Evolutionary conservation across 2,113 vertebrate species (phyloP).

Genomic region (Artemisiospiza belli): DNA sequence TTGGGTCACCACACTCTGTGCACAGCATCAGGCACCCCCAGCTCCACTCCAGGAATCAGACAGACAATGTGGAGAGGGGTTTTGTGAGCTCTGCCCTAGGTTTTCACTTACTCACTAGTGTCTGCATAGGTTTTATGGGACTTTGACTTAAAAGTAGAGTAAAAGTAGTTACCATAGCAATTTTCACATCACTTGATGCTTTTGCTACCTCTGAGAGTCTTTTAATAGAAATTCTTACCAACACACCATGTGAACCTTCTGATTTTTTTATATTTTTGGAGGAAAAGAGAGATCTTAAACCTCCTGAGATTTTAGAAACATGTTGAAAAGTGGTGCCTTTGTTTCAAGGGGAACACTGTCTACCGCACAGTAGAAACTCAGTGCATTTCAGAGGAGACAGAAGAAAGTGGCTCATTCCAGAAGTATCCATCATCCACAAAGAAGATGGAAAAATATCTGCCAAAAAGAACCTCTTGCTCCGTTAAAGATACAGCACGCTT

Average conservation of each 20-base stretch:
- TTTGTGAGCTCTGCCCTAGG: neutral
- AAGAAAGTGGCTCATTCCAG: slow-evolving; percentile 1
- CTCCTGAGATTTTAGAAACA: neutral
- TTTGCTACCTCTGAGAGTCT: slow-evolving; percentile 15
- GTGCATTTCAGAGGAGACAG: neutral
- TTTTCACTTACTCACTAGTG: neutral
- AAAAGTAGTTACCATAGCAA: slow-evolving; percentile 63
- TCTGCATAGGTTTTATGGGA: neutral
- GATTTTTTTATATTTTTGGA: neutral
- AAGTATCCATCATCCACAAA: slow-evolving; percentile 33
- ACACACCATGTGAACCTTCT: neutral
- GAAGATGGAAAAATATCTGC: slow-evolving; percentile 40
- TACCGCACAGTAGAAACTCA: neutral
- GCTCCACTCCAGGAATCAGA: neutral
- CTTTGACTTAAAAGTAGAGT: slow-evolving; percentile 16
- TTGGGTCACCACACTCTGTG: neutral
- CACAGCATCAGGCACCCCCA: neutral
- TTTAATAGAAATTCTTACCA: slow-evolving; percentile 44
- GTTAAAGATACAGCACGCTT: slow-evolving; percentile 20
- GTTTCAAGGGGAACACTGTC: slow-evolving; percentile 12
- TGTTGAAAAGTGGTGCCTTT: neutral
- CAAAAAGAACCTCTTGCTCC: slow-evolving; percentile 41
- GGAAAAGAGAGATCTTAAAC: neutral
- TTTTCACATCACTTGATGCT: slow-evolving; percentile 48
- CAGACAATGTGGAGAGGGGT: neutral